Conservation (phyloP, 2,113 vertebrate species). For the Albula goreensis region DNA sequence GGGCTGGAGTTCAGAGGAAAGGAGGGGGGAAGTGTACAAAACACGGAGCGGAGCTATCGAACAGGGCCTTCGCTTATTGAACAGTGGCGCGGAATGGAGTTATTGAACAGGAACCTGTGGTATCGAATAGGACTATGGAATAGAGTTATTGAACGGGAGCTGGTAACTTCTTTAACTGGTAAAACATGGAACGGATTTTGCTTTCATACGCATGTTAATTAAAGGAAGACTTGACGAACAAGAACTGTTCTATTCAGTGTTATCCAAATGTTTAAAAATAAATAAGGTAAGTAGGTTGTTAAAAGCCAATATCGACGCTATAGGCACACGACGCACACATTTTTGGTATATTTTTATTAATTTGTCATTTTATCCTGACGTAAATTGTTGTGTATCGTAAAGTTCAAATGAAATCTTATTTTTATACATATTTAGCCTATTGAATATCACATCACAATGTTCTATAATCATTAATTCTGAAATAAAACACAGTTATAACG, state of each 20-base stretch:
- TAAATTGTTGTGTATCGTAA: background rate
- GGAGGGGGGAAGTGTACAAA: constrained; percentile 55
- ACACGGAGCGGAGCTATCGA: constrained; percentile 60
- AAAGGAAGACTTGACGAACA: constrained; percentile 40
- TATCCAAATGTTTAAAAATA: too few species aligned
- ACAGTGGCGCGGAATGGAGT: constrained; percentile 59
- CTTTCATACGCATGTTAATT: constrained; percentile 62
- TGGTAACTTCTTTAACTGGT: constrained; percentile 38
- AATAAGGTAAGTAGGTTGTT: too few species aligned
- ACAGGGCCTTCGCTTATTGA: constrained; percentile 25
- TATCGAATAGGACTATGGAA: constrained; percentile 36
- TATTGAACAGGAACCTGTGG: constrained; percentile 31
- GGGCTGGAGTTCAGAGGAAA: constrained; percentile 83
- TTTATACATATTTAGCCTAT: background rate
- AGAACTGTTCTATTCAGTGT: background rate
- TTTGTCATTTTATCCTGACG: background rate
- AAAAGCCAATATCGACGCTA: background rate
- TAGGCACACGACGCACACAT: background rate
- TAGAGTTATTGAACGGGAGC: constrained; percentile 35
- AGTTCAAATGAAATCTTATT: background rate
- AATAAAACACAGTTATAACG: background rate
- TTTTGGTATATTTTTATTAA: background rate
- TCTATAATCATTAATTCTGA: background rate
- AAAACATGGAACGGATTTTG: constrained; percentile 54
- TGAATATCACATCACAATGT: background rate